These are phyloP conservation scores for Macaca mulatta DNA, from an alignment of 2,113 vertebrate species.

Conservation along the genomic window DNA sequence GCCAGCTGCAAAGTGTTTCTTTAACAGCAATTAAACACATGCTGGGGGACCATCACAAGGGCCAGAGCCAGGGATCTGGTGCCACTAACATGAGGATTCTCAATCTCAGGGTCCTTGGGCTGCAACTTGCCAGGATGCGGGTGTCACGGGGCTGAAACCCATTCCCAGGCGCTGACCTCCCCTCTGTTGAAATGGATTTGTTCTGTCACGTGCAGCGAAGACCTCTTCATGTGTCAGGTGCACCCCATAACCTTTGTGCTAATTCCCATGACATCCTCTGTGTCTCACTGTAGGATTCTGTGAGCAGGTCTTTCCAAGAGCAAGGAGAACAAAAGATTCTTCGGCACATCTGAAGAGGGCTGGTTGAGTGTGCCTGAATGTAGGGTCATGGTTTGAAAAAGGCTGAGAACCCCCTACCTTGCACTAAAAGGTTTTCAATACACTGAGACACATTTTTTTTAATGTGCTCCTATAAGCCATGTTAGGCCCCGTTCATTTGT, in stretches of 20 bases:
- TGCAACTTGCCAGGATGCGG: background rate
- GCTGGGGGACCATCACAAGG: conserved; percentile 42
- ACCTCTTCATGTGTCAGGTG: conserved; percentile 65
- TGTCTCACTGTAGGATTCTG: conserved; percentile 75
- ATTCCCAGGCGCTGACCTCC: conserved; percentile 66
- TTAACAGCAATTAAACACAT: conserved; percentile 60
- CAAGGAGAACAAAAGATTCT: conserved; percentile 69
- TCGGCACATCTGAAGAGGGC: conserved; percentile 74
- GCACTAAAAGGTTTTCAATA: conserved; percentile 79
- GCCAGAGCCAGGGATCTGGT: background rate
- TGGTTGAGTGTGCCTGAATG: conserved; percentile 75
- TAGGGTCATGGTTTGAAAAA: conserved; percentile 74
- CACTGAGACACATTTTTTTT: conserved; percentile 68
- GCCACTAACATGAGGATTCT: conserved; percentile 12
- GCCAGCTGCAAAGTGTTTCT: conserved; percentile 51
- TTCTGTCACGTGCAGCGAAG: conserved; percentile 68
- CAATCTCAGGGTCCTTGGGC: conserved; percentile 23
- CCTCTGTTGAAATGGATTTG: conserved; percentile 73
- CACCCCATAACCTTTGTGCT: conserved; percentile 76
- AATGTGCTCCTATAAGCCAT: conserved; percentile 53
- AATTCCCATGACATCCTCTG: conserved; percentile 79
- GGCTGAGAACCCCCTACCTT: conserved; percentile 76
- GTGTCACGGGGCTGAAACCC: conserved; percentile 54
- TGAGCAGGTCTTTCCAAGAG: conserved; percentile 71
- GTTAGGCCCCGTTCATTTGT: conserved; percentile 63